Evolutionary conservation across 2,113 vertebrate species (phyloP).

Genomic region (Aptenodytes patagonicus): DNA sequence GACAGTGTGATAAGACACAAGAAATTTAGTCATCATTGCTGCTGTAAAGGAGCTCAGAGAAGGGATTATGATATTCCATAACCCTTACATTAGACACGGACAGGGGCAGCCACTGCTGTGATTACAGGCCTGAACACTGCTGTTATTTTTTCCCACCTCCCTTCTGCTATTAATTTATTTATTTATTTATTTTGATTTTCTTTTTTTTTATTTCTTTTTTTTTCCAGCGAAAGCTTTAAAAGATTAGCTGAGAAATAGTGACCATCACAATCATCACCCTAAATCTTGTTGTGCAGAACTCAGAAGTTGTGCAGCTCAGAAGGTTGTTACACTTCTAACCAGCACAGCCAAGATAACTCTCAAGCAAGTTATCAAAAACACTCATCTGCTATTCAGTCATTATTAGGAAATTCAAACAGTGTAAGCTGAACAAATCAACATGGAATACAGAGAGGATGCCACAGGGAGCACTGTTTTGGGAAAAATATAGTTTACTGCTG

Average conservation of each 20-base stretch:
- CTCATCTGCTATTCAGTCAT: not conserved
- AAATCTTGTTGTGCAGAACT: not conserved
- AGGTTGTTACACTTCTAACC: not conserved
- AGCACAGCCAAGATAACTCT: not conserved
- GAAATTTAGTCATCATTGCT: conserved; percentile 97
- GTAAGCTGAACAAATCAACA: conserved; percentile 39
- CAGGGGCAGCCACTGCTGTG: conserved; percentile 74
- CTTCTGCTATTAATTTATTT: not conserved
- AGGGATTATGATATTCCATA: conserved; percentile 94
- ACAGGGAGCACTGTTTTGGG: not conserved
- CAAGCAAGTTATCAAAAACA: not conserved
- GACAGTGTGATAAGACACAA: conserved; percentile 98
- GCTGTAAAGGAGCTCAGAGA: conserved; percentile 86
- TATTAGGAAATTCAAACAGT: conserved; percentile 21
- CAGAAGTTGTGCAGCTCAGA: not conserved
- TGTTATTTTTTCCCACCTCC: conserved; percentile 52
- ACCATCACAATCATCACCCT: conserved; percentile 56
- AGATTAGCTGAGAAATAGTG: conserved; percentile 76
- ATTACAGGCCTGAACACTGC: conserved; percentile 76
- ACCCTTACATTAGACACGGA: conserved; percentile 95
- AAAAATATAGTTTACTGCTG: not conserved
- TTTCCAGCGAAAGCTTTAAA: conserved; percentile 79
- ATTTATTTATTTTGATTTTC: not conserved
- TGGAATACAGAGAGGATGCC: not conserved
- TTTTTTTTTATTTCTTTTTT: not conserved